Base-by-base conservation (phyloP, 1,140 invertebrate species). In the Latrodectus geometricus region DNA sequence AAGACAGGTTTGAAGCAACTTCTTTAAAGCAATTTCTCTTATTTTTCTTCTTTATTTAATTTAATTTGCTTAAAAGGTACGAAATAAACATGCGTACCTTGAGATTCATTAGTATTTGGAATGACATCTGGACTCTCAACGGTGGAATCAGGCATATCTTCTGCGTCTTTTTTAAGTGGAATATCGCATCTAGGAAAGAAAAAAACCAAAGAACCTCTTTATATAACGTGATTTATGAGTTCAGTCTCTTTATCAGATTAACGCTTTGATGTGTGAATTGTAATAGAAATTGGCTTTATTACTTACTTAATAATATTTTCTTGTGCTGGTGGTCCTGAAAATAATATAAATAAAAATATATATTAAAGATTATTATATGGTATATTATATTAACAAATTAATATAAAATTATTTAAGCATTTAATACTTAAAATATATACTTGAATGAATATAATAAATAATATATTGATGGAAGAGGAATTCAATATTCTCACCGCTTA, bases 61-160 rank as follows among this genome's bases (percentile, higher is more conserved):
- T 61, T 61, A 61, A 61, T 61, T 61, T 14, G 11, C 54, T 17
- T 61, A 14, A 14, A 61, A 61, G 11, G 11, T 17, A 61, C 17
- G 11, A 14, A 8, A 14, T 14, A 61, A 61, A 8, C 54, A 4
- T 61, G 14, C 35, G 17, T 66, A 87, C 85, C 85, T 87, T 87
- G 85, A 66, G 85, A 80, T 15, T 87, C 85, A 80, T 61, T 87
- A 17, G 85, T 79, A 56, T 87, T 87, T 17, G 85, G 85, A 74
- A 87, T 87, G 21, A 87, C 85, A 48, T 87, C 85, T 48, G 85
- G 85, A 68, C 85, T 87, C 73, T 87, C 85, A 9, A 87, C 85
- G 9, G 76, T 87, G 2, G 85, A 79, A 9, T 87, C 85, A 9
- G 77, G 77, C 11, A 87, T 79, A 48, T 88, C 88, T 52, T 88